Conservation (phyloP, 2,888 invertebrate species). For the Notocelia uddmanniana region DNA sequence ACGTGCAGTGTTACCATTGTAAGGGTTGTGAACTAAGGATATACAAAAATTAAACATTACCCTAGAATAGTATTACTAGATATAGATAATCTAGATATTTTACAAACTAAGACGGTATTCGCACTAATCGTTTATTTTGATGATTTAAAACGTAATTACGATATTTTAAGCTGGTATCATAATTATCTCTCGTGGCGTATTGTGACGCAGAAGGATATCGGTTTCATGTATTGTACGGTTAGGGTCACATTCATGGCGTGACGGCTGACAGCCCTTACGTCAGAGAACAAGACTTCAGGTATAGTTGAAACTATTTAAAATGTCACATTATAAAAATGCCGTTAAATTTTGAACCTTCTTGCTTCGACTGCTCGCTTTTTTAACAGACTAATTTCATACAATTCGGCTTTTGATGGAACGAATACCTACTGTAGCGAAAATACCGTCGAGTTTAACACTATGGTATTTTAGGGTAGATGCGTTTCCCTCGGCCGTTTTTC, state of each 20-base stretch:
- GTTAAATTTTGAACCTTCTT: too few species aligned
- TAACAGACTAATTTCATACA: too few species aligned
- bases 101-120: conserved; percentile 23
- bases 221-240: too few species aligned
- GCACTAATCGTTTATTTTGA: background rate
- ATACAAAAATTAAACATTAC: conserved; percentile 21
- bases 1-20: conserved; percentile 47
- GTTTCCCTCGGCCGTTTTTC: conserved; percentile 14
- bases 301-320: too few species aligned
- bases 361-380: too few species aligned
- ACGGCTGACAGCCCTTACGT: too few species aligned
- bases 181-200: too few species aligned
- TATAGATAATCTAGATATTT: too few species aligned
- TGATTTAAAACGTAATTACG: background rate
- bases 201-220: too few species aligned
- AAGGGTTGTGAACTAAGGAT: conserved; percentile 47
- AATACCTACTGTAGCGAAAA: conserved; percentile 11
- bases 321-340: too few species aligned
- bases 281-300: too few species aligned
- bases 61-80: conserved; percentile 28
- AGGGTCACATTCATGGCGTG: too few species aligned
- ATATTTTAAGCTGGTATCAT: background rate
- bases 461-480: background rate
- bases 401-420: background rate
- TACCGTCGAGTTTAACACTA: conserved; percentile 23